phyloP scores from a whole-genome alignment of 2,888 invertebrate species.

The Eremobia ochroleuca region DNA sequence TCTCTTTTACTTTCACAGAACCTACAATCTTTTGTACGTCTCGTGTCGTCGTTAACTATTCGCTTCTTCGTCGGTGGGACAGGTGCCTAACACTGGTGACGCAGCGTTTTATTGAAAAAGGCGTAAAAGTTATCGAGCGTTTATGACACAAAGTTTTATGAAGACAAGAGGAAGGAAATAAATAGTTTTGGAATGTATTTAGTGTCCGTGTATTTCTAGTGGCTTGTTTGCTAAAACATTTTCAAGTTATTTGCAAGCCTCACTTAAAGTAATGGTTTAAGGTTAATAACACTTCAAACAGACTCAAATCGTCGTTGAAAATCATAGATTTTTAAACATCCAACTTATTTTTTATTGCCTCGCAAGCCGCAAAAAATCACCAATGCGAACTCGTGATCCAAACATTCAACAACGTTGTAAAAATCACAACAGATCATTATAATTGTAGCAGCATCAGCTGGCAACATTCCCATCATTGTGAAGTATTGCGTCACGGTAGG shows the following conservation, averaged over 20 bases:
- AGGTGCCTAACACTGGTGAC: conserved; percentile 3
- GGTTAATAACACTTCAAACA: background rate
- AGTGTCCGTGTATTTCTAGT: background rate
- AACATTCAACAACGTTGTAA: conserved; percentile 31
- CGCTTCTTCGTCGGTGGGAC: background rate
- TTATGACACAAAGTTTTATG: conserved; percentile 35
- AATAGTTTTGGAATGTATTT: conserved; percentile 15
- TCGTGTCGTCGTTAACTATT: background rate
- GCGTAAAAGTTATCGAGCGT: conserved; percentile 24
- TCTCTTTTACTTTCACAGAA: background rate
- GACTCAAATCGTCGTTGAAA: background rate
- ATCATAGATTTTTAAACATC: background rate
- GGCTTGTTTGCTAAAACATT: background rate
- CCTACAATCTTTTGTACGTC: background rate
- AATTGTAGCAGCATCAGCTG: conserved; percentile 56
- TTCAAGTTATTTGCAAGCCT: background rate
- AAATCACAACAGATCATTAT: conserved; percentile 52
- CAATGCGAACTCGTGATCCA: conserved; percentile 38
- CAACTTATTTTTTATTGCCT: conserved; percentile 12
- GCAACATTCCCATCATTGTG: conserved; percentile 60
- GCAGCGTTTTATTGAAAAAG: conserved; percentile 25
- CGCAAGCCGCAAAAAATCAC: background rate
- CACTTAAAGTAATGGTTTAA: background rate
- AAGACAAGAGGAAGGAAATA: background rate
- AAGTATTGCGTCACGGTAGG: conserved; percentile 67